Base-by-base conservation (phyloP, 1,140 invertebrate genomes). In the Pseudomyrmex sp. region DNA sequence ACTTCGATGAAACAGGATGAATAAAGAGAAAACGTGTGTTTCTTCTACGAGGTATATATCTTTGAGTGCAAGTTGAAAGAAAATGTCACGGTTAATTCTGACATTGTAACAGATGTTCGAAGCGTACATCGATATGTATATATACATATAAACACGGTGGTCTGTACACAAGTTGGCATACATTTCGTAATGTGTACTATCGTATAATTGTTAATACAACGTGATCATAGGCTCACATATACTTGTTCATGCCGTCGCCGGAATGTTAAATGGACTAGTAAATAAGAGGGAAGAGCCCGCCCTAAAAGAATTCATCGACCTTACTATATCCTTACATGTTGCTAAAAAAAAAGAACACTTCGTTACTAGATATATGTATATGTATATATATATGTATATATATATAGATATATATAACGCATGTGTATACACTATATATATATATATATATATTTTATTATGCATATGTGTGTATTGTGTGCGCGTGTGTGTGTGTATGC, bases 311-410 rank as follows among this genome's bases (percentile, higher is more conserved):
- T 84, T 66, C 83, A 83, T 65, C 77, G 86, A 85, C 87, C 88
- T 89, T 89, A 87, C 73, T 91, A 91, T 90, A 92, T 93, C 90
- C 91, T 93, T 93, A 93, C 90, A 91, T 87, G 85, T 90, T 88
- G 73, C 86, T 92, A 75, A 91, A 80, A 91, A 35, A 35, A 35
- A 35, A 35, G 35, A 35, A 92, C 88, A 86, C 89, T 88, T 91
- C 89, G 88, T 93, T 91, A 92, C 90, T 91, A 91, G 84, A 86
- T 92, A 90, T 90, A 89, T 91, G 86, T 93, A 88, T 91, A 87
- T 90, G 87, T 91, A 89, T 91, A 89, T 90, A 90, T 90, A 86
- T 76, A 75, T 77, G 74, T 91, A 69, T 90, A 85, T 89, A 91
- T 91, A 90, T 35, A 35, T 35, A 7, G 26, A 35, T 35, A 35